A percentile compares a stretch with the other conserved stretches of the same genome.
Conservation (phyloP, 2,113 vertebrate species). For the Lophura nycthemera region DNA sequence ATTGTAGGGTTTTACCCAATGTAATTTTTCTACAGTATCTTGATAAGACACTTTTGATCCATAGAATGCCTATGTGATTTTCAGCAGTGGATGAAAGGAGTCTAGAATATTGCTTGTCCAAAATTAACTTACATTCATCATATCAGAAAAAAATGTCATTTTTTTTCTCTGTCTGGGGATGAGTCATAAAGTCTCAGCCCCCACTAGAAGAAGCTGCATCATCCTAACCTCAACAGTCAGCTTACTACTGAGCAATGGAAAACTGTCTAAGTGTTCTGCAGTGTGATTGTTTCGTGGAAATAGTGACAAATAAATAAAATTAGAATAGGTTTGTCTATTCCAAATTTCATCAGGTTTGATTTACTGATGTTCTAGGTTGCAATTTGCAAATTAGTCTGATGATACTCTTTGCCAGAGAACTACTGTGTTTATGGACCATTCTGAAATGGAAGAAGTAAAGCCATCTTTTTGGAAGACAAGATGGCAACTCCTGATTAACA, state of each 20-base stretch:
- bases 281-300: not conserved
- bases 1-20: not conserved
- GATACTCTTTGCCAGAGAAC: not conserved
- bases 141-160: not conserved
- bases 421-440: fast-evolving
- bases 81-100: not conserved
- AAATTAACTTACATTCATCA: not conserved
- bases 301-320: not conserved
- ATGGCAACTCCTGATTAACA: not conserved
- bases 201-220: not conserved
- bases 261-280: slow-evolving; percentile 6
- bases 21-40: not conserved
- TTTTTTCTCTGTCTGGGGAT: not conserved
- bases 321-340: not conserved
- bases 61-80: not conserved
- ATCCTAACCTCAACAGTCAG: not conserved
- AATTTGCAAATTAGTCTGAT: not conserved
- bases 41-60: not conserved
- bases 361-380: not conserved
- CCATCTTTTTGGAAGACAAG: not conserved
- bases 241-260: not conserved
- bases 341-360: not conserved
- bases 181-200: not conserved
- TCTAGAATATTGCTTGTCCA: not conserved
- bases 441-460: not conserved